These are phyloP conservation scores for Cabera pusaria DNA, from an alignment of 2,888 invertebrate species.

Conservation along the genomic window DNA sequence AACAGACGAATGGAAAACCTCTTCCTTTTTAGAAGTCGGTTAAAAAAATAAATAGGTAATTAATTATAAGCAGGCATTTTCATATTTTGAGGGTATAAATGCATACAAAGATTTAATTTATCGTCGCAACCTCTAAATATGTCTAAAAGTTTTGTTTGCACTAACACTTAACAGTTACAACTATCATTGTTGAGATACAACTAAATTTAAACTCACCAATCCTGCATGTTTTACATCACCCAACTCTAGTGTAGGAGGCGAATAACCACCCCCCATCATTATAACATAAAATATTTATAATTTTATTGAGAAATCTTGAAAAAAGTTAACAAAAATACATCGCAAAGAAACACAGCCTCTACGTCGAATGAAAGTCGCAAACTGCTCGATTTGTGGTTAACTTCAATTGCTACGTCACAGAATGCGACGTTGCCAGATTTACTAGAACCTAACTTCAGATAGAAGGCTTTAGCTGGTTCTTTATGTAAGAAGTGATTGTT, in stretches of 20 bases:
- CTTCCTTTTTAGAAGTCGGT: no score
- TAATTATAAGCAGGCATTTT: no score
- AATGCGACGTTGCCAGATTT: conserved; percentile 65
- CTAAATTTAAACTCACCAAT: conserved; percentile 84
- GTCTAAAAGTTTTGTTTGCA: no score
- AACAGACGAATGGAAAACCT: no score
- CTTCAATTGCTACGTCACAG: conserved; percentile 51
- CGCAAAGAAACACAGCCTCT: conserved; percentile 46
- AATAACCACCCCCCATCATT: conserved; percentile 92
- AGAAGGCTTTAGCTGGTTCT: conserved; percentile 50
- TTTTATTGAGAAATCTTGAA: conserved; percentile 27
- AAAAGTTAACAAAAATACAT: conserved; percentile 39
- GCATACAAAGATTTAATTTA: no score
- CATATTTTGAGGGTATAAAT: no score
- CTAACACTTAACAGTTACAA: conserved; percentile 15
- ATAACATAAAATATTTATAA: conserved; percentile 42
- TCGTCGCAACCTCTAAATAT: no score
- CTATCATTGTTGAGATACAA: no score
- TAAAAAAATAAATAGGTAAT: no score
- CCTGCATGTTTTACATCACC: conserved; percentile 95
- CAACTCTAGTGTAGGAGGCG: conserved; percentile 87
- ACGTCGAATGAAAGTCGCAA: conserved; percentile 36
- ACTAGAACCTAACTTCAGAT: conserved; percentile 53
- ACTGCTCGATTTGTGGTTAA: conserved; percentile 57
- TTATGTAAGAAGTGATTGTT: no score